phyloP scores from a whole-genome alignment of 2,888 invertebrate species.

The Agriopis aurantiaria region DNA sequence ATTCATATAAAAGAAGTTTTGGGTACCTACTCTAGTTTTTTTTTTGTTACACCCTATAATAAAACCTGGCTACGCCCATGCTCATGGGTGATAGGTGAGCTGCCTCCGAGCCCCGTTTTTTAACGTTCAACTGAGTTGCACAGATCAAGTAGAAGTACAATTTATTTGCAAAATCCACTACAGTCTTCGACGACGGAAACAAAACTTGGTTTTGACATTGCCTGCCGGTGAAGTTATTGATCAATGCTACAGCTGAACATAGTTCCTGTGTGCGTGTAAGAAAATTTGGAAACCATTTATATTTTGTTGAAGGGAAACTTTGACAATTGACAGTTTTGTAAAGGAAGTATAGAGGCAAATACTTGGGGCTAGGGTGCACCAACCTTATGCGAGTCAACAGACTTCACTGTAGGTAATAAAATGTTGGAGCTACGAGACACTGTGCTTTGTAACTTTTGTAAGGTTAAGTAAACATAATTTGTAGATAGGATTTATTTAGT shows the following conservation, averaged over 20 bases:
- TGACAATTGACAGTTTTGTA: slow-evolving; percentile 34
- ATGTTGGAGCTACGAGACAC: slow-evolving; percentile 15
- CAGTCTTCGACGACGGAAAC: slow-evolving; percentile 33
- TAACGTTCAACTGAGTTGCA: background rate
- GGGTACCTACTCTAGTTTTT: too few species aligned
- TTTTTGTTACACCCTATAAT: too few species aligned
- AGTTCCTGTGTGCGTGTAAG: slow-evolving; percentile 38
- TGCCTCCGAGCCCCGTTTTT: background rate
- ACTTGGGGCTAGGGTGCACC: slow-evolving; percentile 24
- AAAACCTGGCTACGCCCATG: too few species aligned
- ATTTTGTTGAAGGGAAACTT: slow-evolving; percentile 36
- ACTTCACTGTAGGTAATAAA: slow-evolving; percentile 9
- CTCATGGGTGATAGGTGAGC: background rate
- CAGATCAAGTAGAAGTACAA: slow-evolving; percentile 40
- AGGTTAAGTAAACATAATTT: background rate
- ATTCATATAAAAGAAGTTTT: too few species aligned
- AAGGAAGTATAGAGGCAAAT: slow-evolving; percentile 18
- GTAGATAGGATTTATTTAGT: too few species aligned
- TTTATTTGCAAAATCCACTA: slow-evolving; percentile 47
- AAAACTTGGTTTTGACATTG: slow-evolving; percentile 36
- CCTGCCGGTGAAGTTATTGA: slow-evolving; percentile 38
- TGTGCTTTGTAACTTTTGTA: slow-evolving; percentile 29
- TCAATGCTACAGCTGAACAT: slow-evolving; percentile 31
- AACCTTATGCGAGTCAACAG: slow-evolving; percentile 10
- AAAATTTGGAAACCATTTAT: slow-evolving; percentile 39